Base-by-base conservation (phyloP, 30 jellyfish, hydroid and myxozoan species). In the Pelagia noctiluca region DNA sequence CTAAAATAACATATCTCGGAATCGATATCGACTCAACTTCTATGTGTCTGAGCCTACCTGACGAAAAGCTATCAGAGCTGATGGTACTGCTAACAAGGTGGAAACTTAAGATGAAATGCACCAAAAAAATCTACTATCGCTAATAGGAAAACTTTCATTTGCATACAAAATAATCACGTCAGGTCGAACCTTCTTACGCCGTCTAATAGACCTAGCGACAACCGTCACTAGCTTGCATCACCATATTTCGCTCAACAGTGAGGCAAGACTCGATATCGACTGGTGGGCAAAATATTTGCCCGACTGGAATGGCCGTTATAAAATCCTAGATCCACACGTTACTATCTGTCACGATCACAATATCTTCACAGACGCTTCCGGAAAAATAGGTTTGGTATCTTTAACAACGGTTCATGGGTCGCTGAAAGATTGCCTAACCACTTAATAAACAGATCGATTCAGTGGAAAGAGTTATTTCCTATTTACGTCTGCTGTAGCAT, bases 341-440 rank as follows among this genome's bases (percentile, higher is more conserved):
- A 63, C 76, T 21, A 46, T 7, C 7, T 22, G 76, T 29, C 48
- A 2, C 21, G 7, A 22, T 3, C 10, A 21, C 4, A 63, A 19
- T 21, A 2, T 63, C 8, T 63, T 63, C 76, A 63, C 76, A 3
- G 76, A 63, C 30, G 76, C 76, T 49, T 63, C 76, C 8, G 76
- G 76, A 49, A 29, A 63, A 3, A 28, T 2, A 22, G 76, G 76
- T 10, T 63, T 8, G 76, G 76, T 4, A 63, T 29, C 4, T 63
- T 2, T 63, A 2, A 2, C 33, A 63, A 63, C 21, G 76, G 76
- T 2, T 21, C 24, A 63, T 63, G 76, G 76, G 48, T 63, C 33
- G 8, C 76, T 16, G 46, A 8, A 3, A 16, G 22, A 16, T 63
- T 12, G 71, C 71, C 71, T 16, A 26, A 54, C 26, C 21, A 11